phyloP scores from a whole-genome alignment of 2,113 vertebrate species.

The Melanostigma gelatinosum region DNA sequence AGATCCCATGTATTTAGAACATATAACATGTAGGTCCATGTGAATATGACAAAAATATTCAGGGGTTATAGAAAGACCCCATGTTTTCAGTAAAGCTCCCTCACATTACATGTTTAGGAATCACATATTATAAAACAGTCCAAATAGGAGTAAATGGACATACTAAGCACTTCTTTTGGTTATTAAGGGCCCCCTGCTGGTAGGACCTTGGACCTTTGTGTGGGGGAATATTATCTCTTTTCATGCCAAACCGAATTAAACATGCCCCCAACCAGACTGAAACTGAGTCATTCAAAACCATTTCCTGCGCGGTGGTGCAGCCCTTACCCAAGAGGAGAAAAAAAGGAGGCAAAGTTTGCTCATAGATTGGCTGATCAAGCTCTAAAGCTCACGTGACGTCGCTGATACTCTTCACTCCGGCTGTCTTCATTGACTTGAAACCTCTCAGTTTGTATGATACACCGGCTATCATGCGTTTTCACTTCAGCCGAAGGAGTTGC shows the following conservation, averaged over 20 bases:
- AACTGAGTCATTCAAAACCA: conserved; percentile 58
- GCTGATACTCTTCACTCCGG: conserved; percentile 16
- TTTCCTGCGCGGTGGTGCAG: conserved; percentile 40
- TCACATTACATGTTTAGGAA: background rate
- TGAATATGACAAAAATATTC: background rate
- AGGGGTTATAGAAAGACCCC: background rate
- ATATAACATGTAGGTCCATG: background rate
- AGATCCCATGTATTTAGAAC: background rate
- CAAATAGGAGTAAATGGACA: conserved; percentile 26
- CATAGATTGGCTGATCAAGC: conserved; percentile 24
- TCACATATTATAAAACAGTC: background rate
- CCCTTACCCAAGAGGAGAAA: background rate
- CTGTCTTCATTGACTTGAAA: conserved; percentile 46
- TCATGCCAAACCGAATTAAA: conserved; percentile 58
- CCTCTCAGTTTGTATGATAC: background rate
- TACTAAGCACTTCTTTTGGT: conserved; percentile 29
- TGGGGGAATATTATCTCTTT: conserved; percentile 26
- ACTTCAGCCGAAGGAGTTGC: conserved; percentile 52
- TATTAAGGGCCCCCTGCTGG: conserved; percentile 64
- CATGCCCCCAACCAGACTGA: conserved; percentile 51
- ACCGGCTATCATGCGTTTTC: conserved; percentile 6
- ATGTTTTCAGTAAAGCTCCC: background rate
- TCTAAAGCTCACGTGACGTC: conserved; percentile 41
- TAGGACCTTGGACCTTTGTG: conserved; percentile 24
- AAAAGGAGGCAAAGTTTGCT: conserved; percentile 47